phyloP scores from a whole-genome alignment of 2,888 invertebrate genomes.

The Cheilosia scutellata region DNA sequence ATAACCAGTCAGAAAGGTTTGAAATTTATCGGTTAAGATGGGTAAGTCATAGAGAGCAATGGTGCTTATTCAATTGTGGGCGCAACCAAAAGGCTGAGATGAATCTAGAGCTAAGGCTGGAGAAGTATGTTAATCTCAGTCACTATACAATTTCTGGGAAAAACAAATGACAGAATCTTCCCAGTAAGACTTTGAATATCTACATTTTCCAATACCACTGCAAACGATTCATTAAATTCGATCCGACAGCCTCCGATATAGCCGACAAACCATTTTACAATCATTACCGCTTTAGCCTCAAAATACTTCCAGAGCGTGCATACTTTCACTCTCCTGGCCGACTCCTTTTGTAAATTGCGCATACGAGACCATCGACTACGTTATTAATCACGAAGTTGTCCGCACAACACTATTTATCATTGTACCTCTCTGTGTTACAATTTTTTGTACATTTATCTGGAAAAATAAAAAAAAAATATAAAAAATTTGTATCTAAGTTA shows the following conservation, averaged over 20 bases:
- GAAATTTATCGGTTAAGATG: no score
- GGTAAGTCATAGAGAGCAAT: no score
- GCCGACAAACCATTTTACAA: background rate
- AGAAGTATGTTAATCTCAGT: no score
- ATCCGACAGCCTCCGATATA: background rate
- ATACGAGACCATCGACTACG: constrained; percentile 25
- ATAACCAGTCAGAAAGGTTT: no score
- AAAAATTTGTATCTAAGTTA: constrained; percentile 23
- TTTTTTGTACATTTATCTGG: constrained; percentile 19
- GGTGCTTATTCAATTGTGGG: no score
- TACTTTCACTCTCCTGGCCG: background rate
- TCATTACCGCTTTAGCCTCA: background rate
- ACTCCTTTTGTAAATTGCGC: background rate
- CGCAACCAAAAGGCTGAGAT: no score
- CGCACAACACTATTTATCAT: constrained; percentile 55
- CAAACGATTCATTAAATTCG: background rate
- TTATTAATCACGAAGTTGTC: constrained; percentile 63
- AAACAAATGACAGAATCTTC: no score
- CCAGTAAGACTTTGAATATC: no score
- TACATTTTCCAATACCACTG: no score
- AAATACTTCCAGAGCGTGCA: background rate
- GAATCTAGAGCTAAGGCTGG: no score
- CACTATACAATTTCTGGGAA: no score
- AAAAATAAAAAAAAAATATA: constrained; percentile 6
- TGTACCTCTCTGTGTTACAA: constrained; percentile 28